Percentiles rank a stretch among this genome's conserved stretches.
phyloP scores from a whole-genome alignment of 2,113 vertebrate species.

The Hoplias malabaricus region DNA sequence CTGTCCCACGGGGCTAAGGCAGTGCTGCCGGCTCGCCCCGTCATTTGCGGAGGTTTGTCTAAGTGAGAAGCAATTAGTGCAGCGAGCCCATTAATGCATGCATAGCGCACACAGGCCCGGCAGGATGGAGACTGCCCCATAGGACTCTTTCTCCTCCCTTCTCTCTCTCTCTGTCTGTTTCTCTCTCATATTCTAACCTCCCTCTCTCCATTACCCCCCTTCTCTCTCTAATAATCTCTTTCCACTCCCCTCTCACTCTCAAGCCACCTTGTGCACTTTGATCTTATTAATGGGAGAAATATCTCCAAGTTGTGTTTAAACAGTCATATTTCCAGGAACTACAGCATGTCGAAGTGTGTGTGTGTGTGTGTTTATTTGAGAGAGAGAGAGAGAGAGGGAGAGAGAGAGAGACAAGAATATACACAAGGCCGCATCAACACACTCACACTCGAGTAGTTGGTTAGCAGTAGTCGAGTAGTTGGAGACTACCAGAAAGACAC shows the following conservation, averaged over 20 bases:
- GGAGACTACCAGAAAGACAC: conserved; percentile 25
- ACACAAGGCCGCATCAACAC: no score
- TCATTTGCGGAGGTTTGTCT: conserved; percentile 82
- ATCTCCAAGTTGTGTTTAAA: conserved; percentile 27
- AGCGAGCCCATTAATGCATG: conserved; percentile 78
- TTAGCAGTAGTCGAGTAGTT: conserved; percentile 21
- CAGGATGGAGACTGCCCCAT: conserved; percentile 35
- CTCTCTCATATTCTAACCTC: neutral
- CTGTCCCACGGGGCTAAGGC: conserved; percentile 67
- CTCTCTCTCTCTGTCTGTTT: neutral
- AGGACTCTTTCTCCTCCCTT: conserved; percentile 44
- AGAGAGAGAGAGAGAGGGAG: no score
- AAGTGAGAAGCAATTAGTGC: conserved; percentile 84
- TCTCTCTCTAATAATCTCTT: neutral
- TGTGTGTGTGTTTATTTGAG: neutral
- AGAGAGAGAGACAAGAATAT: no score
- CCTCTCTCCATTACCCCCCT: neutral
- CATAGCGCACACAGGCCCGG: conserved; percentile 62
- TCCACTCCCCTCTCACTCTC: conserved; percentile 50
- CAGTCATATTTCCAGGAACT: neutral
- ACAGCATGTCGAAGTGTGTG: neutral
- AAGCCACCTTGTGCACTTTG: conserved; percentile 54
- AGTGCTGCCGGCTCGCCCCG: conserved; percentile 72
- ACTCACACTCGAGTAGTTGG: neutral
- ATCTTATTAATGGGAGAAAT: conserved; percentile 53